These are phyloP conservation scores for Lontra canadensis DNA, from an alignment of 2,113 vertebrate genomes.

Conservation along the genomic window DNA sequence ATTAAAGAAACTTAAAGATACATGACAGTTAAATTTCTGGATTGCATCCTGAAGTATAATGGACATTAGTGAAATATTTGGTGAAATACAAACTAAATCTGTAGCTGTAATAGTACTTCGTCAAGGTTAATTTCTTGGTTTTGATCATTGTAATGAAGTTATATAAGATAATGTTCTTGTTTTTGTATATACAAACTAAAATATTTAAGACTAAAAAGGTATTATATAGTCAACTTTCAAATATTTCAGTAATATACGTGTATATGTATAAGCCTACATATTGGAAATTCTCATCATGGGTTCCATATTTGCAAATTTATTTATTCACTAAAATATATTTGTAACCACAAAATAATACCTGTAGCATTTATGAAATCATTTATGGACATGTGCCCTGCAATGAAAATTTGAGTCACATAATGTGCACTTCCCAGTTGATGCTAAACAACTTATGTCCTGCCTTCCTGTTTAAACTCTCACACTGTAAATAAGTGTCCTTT, in stretches of 20 bases:
- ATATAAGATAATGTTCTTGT: background rate
- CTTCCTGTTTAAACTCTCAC: background rate
- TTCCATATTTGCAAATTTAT: background rate
- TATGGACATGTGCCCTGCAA: background rate
- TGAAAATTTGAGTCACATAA: background rate
- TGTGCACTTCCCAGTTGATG: background rate
- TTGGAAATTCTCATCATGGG: background rate
- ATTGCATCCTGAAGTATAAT: background rate
- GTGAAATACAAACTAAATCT: background rate
- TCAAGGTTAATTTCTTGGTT: background rate
- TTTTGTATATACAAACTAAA: background rate
- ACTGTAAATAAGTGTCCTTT: background rate
- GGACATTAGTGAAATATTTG: background rate
- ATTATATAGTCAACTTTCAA: background rate
- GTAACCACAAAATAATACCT: background rate
- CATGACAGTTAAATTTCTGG: background rate
- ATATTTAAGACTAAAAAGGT: background rate
- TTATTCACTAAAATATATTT: background rate
- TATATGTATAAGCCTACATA: background rate
- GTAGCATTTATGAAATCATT: background rate
- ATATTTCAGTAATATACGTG: background rate
- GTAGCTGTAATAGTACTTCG: background rate
- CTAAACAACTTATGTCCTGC: background rate
- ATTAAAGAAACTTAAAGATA: background rate
- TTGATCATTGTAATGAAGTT: background rate